phyloP scores from a whole-genome alignment of 2,113 vertebrate genomes.

The Microtus montanus region DNA sequence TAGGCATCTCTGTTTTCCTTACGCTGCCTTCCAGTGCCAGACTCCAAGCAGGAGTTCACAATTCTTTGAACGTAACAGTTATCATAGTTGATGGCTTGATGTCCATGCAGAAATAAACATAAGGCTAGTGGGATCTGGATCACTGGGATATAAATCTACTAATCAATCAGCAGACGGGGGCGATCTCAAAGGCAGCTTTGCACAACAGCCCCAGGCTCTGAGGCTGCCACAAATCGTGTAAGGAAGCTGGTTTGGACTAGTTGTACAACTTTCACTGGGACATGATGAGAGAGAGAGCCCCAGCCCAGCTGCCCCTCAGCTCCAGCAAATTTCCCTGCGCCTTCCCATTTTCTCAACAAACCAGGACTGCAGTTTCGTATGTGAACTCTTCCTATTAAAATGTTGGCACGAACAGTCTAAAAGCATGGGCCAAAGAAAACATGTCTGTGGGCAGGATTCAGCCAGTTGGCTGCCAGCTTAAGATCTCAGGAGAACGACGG shows the following conservation, averaged over 20 bases:
- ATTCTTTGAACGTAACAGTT: constrained; percentile 21
- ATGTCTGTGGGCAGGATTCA: constrained; percentile 68
- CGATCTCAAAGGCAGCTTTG: background rate
- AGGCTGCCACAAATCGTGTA: background rate
- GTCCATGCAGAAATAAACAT: constrained; percentile 30
- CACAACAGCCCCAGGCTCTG: background rate
- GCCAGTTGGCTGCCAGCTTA: constrained; percentile 70
- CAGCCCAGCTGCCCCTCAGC: background rate
- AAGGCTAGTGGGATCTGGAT: background rate
- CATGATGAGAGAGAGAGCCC: too few relatives aligned
- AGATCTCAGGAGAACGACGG: constrained; percentile 56
- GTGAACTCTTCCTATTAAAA: constrained; percentile 76
- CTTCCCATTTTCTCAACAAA: constrained; percentile 57
- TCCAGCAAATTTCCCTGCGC: background rate
- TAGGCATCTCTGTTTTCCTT: background rate
- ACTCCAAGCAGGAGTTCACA: constrained; percentile 9
- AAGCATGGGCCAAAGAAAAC: constrained; percentile 78
- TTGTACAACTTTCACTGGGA: too few relatives aligned
- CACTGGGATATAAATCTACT: background rate
- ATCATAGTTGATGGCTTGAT: constrained; percentile 8
- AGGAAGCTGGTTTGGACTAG: background rate
- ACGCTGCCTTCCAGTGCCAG: background rate
- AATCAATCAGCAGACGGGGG: background rate
- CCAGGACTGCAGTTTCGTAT: constrained; percentile 68
- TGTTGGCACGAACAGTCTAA: constrained; percentile 67